Evolutionary conservation across 2,888 invertebrate species (phyloP).

Genomic region (Hydrotaea cyrtoneurina): DNA sequence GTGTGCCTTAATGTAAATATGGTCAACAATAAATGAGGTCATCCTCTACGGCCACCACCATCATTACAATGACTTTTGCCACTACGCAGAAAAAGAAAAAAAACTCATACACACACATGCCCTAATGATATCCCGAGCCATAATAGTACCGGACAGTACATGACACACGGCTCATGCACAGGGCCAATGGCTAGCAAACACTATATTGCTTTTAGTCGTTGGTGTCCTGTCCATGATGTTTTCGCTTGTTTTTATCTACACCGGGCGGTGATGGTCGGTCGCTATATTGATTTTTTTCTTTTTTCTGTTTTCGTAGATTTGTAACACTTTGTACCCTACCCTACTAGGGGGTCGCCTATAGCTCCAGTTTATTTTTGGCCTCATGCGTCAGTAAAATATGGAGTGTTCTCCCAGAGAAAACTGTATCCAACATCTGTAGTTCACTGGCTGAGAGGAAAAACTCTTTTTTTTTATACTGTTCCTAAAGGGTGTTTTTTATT

Average conservation of each 20-base stretch:
- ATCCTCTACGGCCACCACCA: slow-evolving; percentile 65
- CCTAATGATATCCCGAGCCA: slow-evolving; percentile 10
- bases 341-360: too few relatives aligned
- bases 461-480: not conserved
- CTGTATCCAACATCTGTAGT: not conserved
- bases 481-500: too few relatives aligned
- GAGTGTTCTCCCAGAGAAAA: too few relatives aligned
- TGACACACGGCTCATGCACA: slow-evolving; percentile 1
- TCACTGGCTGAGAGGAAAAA: not conserved
- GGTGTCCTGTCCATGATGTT: slow-evolving; percentile 5
- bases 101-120: slow-evolving; percentile 48
- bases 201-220: slow-evolving; percentile 34
- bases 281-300: not conserved
- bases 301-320: too few relatives aligned
- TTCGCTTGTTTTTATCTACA: slow-evolving; percentile 28
- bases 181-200: not conserved
- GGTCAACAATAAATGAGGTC: slow-evolving; percentile 67
- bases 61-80: slow-evolving; percentile 32
- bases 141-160: slow-evolving; percentile 19
- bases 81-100: not conserved
- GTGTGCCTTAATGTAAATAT: slow-evolving; percentile 50
- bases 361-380: too few relatives aligned
- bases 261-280: not conserved
- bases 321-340: too few relatives aligned
- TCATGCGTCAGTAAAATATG: too few relatives aligned